phyloP scores from a whole-genome alignment of 53 echinoderm and acorn worm genomes.

The Crossaster papposus region DNA sequence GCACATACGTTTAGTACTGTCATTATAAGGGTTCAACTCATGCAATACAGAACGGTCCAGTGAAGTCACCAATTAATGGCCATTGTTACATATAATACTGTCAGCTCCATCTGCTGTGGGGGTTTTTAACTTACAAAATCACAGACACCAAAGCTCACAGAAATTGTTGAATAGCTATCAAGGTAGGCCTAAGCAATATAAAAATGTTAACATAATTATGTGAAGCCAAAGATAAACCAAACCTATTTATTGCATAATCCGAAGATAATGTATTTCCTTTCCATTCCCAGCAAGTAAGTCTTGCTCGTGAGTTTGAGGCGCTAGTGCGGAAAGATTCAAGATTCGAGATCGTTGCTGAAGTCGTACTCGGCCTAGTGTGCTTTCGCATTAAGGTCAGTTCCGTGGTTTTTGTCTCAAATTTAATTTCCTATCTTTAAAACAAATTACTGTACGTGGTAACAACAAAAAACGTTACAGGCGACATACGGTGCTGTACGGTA shows the following conservation, averaged over 20 bases:
- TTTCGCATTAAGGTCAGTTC: conserved; percentile 90
- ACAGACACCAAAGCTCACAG: no score
- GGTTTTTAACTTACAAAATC: no score
- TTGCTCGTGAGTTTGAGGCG: conserved; percentile 91
- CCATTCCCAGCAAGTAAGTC: conserved; percentile 71
- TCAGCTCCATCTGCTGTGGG: no score
- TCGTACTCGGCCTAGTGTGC: conserved; percentile 86
- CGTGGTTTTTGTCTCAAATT: not conserved
- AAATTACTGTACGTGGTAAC: not conserved
- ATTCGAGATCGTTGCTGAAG: conserved; percentile 88
- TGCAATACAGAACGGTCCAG: not conserved
- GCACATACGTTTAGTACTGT: not conserved
- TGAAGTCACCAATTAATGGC: no score
- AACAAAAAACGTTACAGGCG: not conserved
- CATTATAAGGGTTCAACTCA: not conserved
- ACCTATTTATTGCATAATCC: not conserved
- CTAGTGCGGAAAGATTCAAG: conserved; percentile 72
- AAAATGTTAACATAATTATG: no score
- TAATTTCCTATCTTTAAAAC: not conserved
- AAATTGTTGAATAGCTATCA: no score
- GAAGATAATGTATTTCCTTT: no score
- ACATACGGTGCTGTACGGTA: not conserved
- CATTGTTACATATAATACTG: no score
- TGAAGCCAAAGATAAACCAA: no score
- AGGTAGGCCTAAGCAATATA: no score